Evolutionary conservation across 2,888 invertebrate species (phyloP).

Genomic region (Hemicrepidius hirtus): DNA sequence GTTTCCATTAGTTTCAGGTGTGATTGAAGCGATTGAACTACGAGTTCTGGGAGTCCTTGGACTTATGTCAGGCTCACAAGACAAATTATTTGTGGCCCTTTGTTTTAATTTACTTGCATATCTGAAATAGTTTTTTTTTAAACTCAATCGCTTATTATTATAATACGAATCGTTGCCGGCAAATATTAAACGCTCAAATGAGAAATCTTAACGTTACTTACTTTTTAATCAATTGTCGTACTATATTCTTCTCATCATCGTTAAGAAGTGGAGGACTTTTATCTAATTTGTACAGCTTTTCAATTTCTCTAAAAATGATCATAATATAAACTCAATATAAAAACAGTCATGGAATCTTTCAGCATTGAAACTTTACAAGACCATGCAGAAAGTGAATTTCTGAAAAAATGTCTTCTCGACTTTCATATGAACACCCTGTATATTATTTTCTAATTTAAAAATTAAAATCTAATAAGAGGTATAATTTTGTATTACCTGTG

Average conservation of each 20-base stretch:
- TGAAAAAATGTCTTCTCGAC: too few relatives aligned
- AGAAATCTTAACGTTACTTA: constrained; percentile 35
- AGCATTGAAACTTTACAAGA: too few relatives aligned
- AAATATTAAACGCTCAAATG: too few relatives aligned
- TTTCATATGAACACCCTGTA: too few relatives aligned
- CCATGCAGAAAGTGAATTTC: too few relatives aligned
- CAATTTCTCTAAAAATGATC: constrained; percentile 26
- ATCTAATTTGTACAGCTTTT: constrained; percentile 33
- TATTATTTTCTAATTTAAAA: too few relatives aligned
- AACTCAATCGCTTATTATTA: too few relatives aligned
- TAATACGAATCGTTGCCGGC: too few relatives aligned
- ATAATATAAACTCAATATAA: not conserved
- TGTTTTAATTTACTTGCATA: not conserved
- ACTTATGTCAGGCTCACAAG: not conserved
- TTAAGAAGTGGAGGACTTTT: constrained; percentile 53
- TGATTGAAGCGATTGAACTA: not conserved
- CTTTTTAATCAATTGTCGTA: constrained; percentile 57
- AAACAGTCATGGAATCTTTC: too few relatives aligned
- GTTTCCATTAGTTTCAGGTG: not conserved
- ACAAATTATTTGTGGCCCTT: not conserved
- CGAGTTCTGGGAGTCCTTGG: not conserved
- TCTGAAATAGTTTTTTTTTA: not conserved
- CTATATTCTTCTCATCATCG: constrained; percentile 58
- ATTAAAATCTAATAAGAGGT: too few relatives aligned
- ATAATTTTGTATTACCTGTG: constrained; percentile 53